Evolutionary conservation across 23 tunicate genomes (phyloP).

Genomic region (Trididemnum nubilum): DNA sequence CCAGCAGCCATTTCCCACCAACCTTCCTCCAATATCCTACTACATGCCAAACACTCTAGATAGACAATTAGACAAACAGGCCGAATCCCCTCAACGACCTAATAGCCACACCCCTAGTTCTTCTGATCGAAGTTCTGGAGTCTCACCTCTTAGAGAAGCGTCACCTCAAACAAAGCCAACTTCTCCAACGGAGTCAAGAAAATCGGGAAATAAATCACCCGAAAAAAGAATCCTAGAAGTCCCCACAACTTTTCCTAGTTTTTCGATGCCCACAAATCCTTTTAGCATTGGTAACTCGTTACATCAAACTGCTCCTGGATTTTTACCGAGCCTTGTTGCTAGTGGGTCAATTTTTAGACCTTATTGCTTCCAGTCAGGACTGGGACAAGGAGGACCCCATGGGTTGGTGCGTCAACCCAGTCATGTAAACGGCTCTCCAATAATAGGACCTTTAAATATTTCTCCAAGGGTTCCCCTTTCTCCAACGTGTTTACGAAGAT

Average conservation of each 20-base stretch:
- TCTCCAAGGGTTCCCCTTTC: slow-evolving; percentile 46
- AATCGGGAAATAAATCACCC: background rate
- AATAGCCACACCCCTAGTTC: slow-evolving; percentile 25
- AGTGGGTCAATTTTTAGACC: slow-evolving; percentile 56
- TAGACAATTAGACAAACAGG: background rate
- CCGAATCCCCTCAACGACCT: slow-evolving; percentile 6
- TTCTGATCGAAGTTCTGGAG: slow-evolving; percentile 15
- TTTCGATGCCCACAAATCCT: slow-evolving; percentile 1
- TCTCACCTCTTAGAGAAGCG: background rate
- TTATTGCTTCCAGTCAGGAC: slow-evolving; percentile 1
- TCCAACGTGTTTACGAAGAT: slow-evolving; percentile 41
- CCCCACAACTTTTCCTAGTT: background rate
- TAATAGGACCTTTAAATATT: slow-evolving; percentile 28
- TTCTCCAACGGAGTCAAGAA: slow-evolving; percentile 23
- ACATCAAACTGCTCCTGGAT: slow-evolving; percentile 21
- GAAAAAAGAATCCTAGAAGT: background rate
- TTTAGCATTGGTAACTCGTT: background rate
- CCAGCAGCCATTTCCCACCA: slow-evolving; percentile 26
- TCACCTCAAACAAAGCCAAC: slow-evolving; percentile 22
- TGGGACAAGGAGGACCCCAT: slow-evolving; percentile 2
- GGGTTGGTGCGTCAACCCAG: slow-evolving; percentile 9
- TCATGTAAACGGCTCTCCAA: slow-evolving; percentile 16
- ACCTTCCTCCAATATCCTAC: slow-evolving; percentile 37
- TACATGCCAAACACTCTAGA: slow-evolving; percentile 45
- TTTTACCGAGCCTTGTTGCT: slow-evolving; percentile 54